Base-by-base conservation (phyloP, 2,113 vertebrate species). In the Blennius ocellaris region DNA sequence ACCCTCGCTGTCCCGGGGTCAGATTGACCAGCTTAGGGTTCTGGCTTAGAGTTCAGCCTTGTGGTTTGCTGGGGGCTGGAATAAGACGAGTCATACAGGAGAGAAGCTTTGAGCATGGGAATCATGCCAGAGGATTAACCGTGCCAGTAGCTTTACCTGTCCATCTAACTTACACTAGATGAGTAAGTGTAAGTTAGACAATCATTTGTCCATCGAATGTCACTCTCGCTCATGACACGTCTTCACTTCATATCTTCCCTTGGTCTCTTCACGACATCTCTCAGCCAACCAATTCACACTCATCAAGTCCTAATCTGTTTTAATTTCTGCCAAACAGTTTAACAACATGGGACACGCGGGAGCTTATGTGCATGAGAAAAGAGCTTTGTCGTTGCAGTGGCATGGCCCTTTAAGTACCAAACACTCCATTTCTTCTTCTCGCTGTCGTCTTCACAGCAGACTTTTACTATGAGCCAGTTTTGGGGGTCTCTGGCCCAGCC, bases 101-200 rank as follows among this genome's bases (percentile, higher is more conserved):
- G 75, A 73, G 73, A 73, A 68, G 82, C 76, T 88, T 89, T 78
- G 64, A 50, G 83, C 11, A 38, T 12, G 16, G 73, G 80, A 72
- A 43, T 61, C 0, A 4, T 37, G 74, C 81, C 84, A 90, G 53
- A 73, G 59, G 82, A 88, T 90, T 88, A 80, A 70, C 66, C 48
- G 57, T 41, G 69, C 43, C 68, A 49, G 38, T 1, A 73, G 57
- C 74, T 88, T 82, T 80, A 84, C 85, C 85, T 83, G 78, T 68
- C 66, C 58, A 59, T 68, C 64, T 71, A 73, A 71, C 57, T 81
- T 0, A n/a, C 21, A 47, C 72, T 16, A 41, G n/a, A 36, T 70
- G 40, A 61, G n/a, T n/a, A n/a, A n/a, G n/a, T n/a, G n/a, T n/a
- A n/a, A n/a, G n/a, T n/a, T n/a, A n/a, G n/a, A n/a, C n/a, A n/a